Base-by-base conservation (phyloP, 2,797 vertebrate species). In the Paratrypauchen microcephalus region DNA sequence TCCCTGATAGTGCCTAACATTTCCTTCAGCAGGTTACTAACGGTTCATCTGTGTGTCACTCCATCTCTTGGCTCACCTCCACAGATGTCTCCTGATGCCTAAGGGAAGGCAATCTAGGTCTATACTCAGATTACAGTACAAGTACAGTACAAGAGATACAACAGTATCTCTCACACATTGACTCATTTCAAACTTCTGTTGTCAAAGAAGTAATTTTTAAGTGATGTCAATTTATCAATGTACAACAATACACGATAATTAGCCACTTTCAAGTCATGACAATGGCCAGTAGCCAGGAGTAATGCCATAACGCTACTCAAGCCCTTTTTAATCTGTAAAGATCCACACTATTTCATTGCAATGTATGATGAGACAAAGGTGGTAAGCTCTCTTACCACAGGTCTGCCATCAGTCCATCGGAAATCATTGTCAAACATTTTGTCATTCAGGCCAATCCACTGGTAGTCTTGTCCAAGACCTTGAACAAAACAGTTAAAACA, bases 381-480 rank as follows among this genome's bases (percentile, higher is more conserved):
- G 39, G 66, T 23, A 76, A 56, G 60, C 18, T 66, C 39, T 90
- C 95, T 96, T 95, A 99, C 98, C 96, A 97, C 86, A 1, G 93
- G 80, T 68, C 91, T 93, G 79, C 95, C 94, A 77, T 99, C 97
- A 7, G 96, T 98, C 98, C 98, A 99, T 24, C 95, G 96, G 92
- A 99, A 99, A 89, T 99, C 98, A 21, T 90, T 95, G 87, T 99
- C 95, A 90, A 95, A 99, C 97, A 98, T 96, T 91, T 98, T 99
- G 94, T 99, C 98, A 69, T 97, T 99, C 74, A 99, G 93, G 64
- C 97, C 98, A 61, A 99, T 97, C 98, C 98, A 99, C 86, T 99
- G 98, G 81, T 99, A 99, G 85, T 99, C 97, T 75, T 96, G 96
- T 66, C 97, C 97, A 83, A 99, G 92, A 81, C 96, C 98, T 99